These are phyloP conservation scores for Danionella cerebrum DNA, from an alignment of 2,113 vertebrate genomes.

Conservation along the genomic window DNA sequence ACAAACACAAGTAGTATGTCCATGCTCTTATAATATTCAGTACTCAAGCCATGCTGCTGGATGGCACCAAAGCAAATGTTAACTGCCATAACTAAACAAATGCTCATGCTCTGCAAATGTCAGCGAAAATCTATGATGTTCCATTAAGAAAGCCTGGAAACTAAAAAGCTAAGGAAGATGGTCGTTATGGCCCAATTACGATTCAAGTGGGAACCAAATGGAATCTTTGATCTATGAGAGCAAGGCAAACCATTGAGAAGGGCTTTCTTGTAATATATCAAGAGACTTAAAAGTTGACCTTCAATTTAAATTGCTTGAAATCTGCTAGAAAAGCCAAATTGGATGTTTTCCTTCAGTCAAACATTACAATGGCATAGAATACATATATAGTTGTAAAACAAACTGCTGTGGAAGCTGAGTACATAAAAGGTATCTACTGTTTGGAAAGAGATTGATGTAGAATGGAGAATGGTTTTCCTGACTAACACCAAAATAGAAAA, in stretches of 20 bases:
- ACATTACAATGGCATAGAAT: slow-evolving; percentile 1
- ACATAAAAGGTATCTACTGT: neutral
- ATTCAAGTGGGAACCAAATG: neutral
- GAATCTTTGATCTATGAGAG: neutral
- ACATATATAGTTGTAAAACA: neutral
- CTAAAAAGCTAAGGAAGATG: neutral
- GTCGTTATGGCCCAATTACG: neutral
- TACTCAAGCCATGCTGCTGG: neutral
- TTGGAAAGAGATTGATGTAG: neutral
- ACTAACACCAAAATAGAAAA: neutral
- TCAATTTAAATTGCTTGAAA: neutral
- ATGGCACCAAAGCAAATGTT: slow-evolving; percentile 15
- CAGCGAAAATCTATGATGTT: slow-evolving; percentile 18
- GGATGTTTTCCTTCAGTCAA: neutral
- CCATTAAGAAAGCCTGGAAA: neutral
- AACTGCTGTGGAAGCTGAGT: neutral
- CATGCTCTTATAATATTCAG: neutral
- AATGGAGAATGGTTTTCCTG: too few species aligned
- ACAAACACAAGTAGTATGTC: neutral
- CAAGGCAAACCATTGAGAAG: neutral
- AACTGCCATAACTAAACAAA: slow-evolving; percentile 23
- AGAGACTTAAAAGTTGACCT: neutral
- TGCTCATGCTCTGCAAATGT: slow-evolving; percentile 1
- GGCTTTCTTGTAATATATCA: neutral
- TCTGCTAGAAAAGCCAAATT: neutral